Base-by-base conservation (phyloP, 2,888 invertebrate species). In the Fragum fragum region DNA sequence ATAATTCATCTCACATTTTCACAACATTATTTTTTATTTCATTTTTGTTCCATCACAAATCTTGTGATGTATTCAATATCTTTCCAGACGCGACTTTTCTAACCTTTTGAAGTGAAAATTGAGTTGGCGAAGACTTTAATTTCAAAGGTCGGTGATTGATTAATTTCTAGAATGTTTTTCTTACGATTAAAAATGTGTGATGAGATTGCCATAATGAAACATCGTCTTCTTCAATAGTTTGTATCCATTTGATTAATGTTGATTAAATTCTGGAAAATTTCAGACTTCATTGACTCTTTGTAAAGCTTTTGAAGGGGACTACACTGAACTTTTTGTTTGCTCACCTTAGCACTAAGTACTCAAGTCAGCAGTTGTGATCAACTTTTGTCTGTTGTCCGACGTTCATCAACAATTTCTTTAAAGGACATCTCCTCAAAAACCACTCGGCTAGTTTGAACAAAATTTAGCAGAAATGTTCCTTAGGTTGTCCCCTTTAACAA, bases 111-210 rank as follows among this genome's bases (percentile, higher is more conserved):
- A 42, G 66, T 66, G 23, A 66, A 66, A 66, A 42, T 66, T 42
- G 26, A 42, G 18, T 66, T 66, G 66, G 47, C 42, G 42, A 42
- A 42, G 66, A 42, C 21, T 66, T 42, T 26, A 42, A 26, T 66
- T 42, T 66, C 66, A 66, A 66, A 66, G 66, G 21, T 42, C n/a
- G 21, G 66, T 42, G 42, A 66, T 21, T n/a, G 66, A 66, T 66
- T 66, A 66, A 26, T 66, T 42, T 42, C 42, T 21, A 23, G 66
- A 66, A 47, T n/a, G 21, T 42, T 66, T 42, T 66, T 66, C 42
- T 66, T 42, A 26, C 21, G 23, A 23, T 7, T 18, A 26, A 26
- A 26, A 57, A 57, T 57, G 26, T 7, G 57, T 6, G 57, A 57
- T 57, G 7, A 57, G 57, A 57, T 47, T 14, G 47, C n/a, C 47